phyloP scores from a whole-genome alignment of 2,113 vertebrate species.

The Silurus meridionalis region DNA sequence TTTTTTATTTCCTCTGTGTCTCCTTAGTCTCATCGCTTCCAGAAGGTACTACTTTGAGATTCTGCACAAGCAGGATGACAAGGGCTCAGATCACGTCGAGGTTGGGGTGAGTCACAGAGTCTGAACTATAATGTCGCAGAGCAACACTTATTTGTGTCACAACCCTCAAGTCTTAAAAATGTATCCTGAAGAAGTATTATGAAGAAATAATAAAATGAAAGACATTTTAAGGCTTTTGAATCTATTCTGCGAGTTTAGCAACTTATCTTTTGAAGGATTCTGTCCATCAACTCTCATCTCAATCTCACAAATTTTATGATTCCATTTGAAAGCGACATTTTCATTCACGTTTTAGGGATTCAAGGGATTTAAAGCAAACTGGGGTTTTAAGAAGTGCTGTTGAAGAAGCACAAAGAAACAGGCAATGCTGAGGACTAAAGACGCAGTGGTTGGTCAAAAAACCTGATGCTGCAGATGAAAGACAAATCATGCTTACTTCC shows the following conservation, averaged over 20 bases:
- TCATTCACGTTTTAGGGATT: too few relatives aligned
- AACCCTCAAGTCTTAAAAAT: background rate
- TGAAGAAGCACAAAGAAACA: too few relatives aligned
- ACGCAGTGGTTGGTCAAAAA: too few relatives aligned
- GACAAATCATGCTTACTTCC: too few relatives aligned
- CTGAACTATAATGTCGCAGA: background rate
- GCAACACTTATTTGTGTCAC: conserved; percentile 4
- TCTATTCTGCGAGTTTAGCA: background rate
- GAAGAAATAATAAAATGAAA: background rate
- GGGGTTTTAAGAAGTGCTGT: too few relatives aligned
- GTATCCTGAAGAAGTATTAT: background rate
- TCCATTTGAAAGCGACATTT: background rate
- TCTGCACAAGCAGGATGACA: conserved; percentile 96
- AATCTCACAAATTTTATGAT: background rate
- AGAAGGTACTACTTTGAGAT: conserved; percentile 95
- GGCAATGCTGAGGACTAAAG: too few relatives aligned
- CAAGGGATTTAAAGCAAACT: too few relatives aligned
- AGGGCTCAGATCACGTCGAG: conserved; percentile 95
- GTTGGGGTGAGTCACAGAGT: conserved; percentile 86
- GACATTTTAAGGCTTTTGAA: background rate
- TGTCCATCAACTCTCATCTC: background rate
- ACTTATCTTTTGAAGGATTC: background rate
- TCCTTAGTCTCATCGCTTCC: conserved; percentile 87
- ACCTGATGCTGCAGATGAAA: too few relatives aligned
- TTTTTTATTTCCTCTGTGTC: conserved; percentile 28